Conservation (phyloP, 2,113 vertebrate species). For the Megaptera novaeangliae region DNA sequence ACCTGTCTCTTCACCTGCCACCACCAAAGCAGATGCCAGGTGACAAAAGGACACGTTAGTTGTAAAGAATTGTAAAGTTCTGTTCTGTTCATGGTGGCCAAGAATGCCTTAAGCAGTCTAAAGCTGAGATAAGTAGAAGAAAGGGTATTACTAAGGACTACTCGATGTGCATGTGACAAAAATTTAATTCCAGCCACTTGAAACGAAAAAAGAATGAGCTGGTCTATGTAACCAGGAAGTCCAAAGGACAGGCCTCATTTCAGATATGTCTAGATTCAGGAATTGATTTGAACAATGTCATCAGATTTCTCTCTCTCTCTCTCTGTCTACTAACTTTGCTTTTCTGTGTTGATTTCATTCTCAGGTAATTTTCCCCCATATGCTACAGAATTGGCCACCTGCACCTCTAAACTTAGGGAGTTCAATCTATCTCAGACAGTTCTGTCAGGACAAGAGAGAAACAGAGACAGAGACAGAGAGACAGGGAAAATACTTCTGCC, state of each 20-base stretch:
- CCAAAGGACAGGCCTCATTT: background rate
- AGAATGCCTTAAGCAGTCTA: conserved; percentile 9
- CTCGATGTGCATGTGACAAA: conserved; percentile 14
- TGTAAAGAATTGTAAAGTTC: conserved; percentile 49
- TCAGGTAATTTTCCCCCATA: background rate
- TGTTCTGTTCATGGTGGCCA: background rate
- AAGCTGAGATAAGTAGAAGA: background rate
- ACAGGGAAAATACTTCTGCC: background rate
- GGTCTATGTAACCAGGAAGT: background rate
- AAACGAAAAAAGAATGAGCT: background rate
- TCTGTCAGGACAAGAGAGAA: background rate
- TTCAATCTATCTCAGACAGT: background rate
- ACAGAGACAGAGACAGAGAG: background rate
- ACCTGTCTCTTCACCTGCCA: background rate
- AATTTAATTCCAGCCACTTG: background rate
- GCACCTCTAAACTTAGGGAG: background rate
- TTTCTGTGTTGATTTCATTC: background rate
- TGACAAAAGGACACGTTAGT: conserved; percentile 24
- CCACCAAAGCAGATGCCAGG: conserved; percentile 55
- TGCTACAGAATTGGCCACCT: background rate
- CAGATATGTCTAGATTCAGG: background rate
- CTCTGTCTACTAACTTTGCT: background rate
- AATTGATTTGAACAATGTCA: background rate
- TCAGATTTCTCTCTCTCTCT: background rate
- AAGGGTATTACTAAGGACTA: background rate